phyloP scores from a whole-genome alignment of 2,113 vertebrate genomes.

The Phylloscopus whistleri region DNA sequence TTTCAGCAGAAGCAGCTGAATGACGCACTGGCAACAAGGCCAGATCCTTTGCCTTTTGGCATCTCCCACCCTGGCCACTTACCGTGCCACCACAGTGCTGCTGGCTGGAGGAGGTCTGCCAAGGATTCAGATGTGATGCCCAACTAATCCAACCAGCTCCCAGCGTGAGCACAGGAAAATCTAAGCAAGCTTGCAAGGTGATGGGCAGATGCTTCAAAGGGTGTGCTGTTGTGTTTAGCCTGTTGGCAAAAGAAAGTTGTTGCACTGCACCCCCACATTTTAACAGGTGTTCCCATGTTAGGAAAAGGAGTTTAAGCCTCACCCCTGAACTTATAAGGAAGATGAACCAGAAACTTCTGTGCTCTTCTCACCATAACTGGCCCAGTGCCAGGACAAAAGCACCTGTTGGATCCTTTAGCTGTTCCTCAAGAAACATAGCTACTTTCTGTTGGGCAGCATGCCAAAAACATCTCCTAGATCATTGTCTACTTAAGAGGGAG shows the following conservation, averaged over 20 bases:
- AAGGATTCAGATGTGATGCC: neutral
- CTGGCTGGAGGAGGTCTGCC: neutral
- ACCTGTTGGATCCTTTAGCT: neutral
- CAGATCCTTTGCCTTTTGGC: neutral
- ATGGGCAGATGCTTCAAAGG: neutral
- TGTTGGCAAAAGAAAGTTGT: neutral
- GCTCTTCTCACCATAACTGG: neutral
- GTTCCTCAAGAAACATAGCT: neutral
- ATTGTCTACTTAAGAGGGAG: neutral
- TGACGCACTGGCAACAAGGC: neutral
- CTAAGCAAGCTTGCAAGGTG: neutral
- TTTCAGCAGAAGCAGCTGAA: neutral
- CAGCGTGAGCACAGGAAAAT: neutral
- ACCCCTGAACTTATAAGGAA: neutral
- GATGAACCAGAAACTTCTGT: neutral
- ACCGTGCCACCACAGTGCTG: neutral
- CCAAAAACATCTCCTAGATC: neutral
- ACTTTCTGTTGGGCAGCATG: neutral
- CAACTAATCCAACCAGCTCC: neutral
- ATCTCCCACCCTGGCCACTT: neutral
- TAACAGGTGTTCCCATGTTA: neutral
- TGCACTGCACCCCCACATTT: neutral
- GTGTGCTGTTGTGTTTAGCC: neutral
- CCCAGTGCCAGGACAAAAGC: neutral
- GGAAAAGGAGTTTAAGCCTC: neutral